These are phyloP conservation scores for Lacerta viridis DNA, from an alignment of 2,797 vertebrate genomes.

Conservation along the genomic window DNA sequence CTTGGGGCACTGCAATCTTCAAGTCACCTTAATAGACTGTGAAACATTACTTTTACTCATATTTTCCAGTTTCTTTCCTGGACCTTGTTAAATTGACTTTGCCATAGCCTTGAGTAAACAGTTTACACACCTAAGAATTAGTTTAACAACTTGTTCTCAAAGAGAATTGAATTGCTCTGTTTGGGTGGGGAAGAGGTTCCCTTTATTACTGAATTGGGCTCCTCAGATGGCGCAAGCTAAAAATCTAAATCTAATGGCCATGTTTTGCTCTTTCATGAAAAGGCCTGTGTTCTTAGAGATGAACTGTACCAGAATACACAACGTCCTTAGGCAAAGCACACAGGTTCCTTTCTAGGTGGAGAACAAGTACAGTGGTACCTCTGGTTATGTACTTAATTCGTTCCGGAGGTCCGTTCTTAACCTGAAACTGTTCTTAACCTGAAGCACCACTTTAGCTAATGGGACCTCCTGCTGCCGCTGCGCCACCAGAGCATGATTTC, in stretches of 20 bases:
- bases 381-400: too few species aligned
- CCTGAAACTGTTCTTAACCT: too few species aligned
- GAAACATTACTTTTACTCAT: neutral
- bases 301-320: neutral
- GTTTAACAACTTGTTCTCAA: neutral
- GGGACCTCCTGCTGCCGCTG: too few species aligned
- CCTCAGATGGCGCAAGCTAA: neutral
- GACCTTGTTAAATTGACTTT: neutral
- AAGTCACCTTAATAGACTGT: neutral
- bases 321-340: too few species aligned
- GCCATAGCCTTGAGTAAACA: neutral
- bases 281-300: neutral
- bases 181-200: neutral
- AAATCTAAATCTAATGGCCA: neutral
- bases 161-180: neutral
- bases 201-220: neutral
- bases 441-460: too few species aligned
- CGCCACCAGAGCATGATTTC: too few species aligned
- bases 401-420: too few species aligned
- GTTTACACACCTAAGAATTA: neutral
- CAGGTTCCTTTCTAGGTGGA: too few species aligned
- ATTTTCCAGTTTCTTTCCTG: neutral
- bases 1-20: neutral
- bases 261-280: neutral
- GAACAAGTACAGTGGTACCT: too few species aligned